These are phyloP conservation scores for Trissolcus basalis DNA, from an alignment of 1,140 invertebrate species.

Conservation along the genomic window DNA sequence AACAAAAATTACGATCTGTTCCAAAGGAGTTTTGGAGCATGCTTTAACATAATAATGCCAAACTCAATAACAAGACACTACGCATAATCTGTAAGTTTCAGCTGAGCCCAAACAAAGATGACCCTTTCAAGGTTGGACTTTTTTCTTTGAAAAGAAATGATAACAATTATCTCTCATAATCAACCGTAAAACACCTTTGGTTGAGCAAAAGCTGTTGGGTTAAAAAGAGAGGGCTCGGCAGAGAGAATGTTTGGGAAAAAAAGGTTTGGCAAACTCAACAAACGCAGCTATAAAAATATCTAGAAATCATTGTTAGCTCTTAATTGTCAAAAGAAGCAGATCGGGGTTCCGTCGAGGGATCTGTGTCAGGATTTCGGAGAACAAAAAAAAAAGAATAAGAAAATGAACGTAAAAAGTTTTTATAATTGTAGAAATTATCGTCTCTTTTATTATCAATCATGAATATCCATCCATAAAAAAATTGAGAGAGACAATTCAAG, in stretches of 20 bases:
- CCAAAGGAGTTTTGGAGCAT: conserved; percentile 35
- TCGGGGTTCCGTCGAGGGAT: conserved; percentile 19
- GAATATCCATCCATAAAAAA: not conserved
- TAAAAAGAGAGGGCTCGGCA: conserved; percentile 21
- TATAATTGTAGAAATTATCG: too few relatives aligned
- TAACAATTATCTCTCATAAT: conserved; percentile 1
- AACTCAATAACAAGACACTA: conserved; percentile 54
- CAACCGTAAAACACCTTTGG: conserved; percentile 20
- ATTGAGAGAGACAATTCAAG: conserved; percentile 9
- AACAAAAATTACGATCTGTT: conserved; percentile 30
- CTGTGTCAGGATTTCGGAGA: conserved; percentile 29
- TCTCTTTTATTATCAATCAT: too few relatives aligned
- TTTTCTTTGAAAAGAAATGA: not conserved
- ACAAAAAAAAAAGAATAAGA: conserved; percentile 15
- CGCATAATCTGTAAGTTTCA: conserved; percentile 47
- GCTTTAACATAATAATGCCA: conserved; percentile 37
- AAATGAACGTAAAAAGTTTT: too few relatives aligned
- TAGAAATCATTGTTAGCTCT: conserved; percentile 45
- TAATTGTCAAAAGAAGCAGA: conserved; percentile 54
- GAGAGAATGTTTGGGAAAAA: not conserved
- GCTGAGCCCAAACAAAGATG: conserved; percentile 32
- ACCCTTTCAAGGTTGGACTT: conserved; percentile 2
- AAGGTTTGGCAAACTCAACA: conserved; percentile 55
- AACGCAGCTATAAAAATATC: conserved; percentile 47
- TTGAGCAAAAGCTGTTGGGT: conserved; percentile 36